Evolutionary conservation across 53 echinoderm and acorn worm genomes (phyloP), one percentile per base, ranked within the genome.

Genomic region (Echinarachnius parma): DNA sequence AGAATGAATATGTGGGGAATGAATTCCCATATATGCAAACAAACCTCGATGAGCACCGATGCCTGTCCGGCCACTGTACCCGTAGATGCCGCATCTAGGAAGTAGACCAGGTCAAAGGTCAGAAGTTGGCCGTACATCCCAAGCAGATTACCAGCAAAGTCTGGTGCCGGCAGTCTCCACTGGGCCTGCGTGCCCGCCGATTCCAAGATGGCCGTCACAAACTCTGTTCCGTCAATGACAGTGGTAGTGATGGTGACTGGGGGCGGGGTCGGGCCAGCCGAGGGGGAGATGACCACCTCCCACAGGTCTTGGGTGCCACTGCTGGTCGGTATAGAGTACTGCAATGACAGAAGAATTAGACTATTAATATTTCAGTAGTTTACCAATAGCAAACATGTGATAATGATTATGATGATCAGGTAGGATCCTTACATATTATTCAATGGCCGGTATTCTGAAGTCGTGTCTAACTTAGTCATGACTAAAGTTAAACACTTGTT

Each of bases 71-170:
- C 34, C 25, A 46, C 62, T 8, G 77, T 48, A 46, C 1, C 62
- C 10, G 27, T 15, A 15, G 66, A 47, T 15, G 33, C 68, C 22
- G 31, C 53, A 56, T 59, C 42, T 16, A 77, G 16, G 42, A 75
- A 32, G 49, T 89, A 94, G 50, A 50, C 48, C 14, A 87, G 46
- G 39, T 79, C 60, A 39, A 94, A 78, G 34, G 66, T 72, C 16
- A 94, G 14, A 11, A 14, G 10, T 31, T 78, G 83, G 13, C 87
- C 90, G 55, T 94, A 94, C 5, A 89, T 21, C 9, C 78, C 79
- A 0, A 94, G 75, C 19, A 90, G 79, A 37, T 87, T 87, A 16
- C 90, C 87, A 23, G 54, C 9, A 9, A 94, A 55, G 23, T 33
- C 58, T 16, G 59, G 22, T 1, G 65, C 18, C 9, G 87, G 84